A percentile compares a stretch with the other conserved stretches of the same genome.
phyloP scores from a whole-genome alignment of 2,888 invertebrate species.

The Zele albiditarsus region DNA sequence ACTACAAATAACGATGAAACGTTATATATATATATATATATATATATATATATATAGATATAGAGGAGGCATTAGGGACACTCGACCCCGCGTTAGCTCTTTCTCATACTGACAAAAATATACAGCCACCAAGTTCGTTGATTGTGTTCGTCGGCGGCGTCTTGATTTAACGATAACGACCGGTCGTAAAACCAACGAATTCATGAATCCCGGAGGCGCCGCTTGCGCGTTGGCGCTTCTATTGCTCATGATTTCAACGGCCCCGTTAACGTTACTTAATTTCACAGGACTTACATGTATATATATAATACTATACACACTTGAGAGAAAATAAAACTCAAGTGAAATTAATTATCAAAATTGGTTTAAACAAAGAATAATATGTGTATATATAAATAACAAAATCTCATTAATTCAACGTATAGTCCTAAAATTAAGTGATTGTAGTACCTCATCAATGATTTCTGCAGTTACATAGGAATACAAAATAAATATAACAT shows the following conservation, averaged over 20 bases:
- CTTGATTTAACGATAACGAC: slow-evolving; percentile 35
- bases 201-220: slow-evolving; percentile 37
- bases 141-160: slow-evolving; percentile 29
- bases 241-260: slow-evolving; percentile 21
- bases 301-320: too few species aligned
- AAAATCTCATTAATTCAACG: neutral
- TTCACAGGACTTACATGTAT: slow-evolving; percentile 3
- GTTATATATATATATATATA: slow-evolving; percentile 7
- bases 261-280: slow-evolving; percentile 25
- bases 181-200: slow-evolving; percentile 33
- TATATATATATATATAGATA: neutral
- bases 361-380: neutral
- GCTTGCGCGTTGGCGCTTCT: slow-evolving; percentile 26
- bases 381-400: neutral
- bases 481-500: neutral
- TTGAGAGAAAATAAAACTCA: neutral
- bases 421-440: neutral
- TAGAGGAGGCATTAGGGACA: neutral
- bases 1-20: slow-evolving; percentile 27
- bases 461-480: neutral
- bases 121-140: slow-evolving; percentile 26
- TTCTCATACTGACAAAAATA: slow-evolving; percentile 25
- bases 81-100: slow-evolving; percentile 15
- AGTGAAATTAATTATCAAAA: neutral
- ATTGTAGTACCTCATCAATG: neutral